Evolutionary conservation across 30 jellyfish, hydroid and myxozoan species (phyloP).

Genomic region (Aurelia coerulea): DNA sequence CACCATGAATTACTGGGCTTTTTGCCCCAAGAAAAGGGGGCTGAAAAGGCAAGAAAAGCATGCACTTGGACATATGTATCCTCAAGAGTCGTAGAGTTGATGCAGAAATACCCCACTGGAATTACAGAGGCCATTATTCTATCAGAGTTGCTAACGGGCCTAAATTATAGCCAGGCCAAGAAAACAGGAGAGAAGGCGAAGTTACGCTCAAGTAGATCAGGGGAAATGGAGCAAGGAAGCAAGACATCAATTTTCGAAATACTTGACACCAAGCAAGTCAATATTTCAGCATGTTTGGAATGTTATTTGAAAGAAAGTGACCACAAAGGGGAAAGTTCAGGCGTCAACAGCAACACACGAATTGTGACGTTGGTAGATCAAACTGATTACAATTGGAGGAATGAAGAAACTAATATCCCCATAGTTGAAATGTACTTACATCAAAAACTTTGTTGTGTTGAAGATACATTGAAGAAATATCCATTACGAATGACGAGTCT

Average conservation of each 20-base stretch:
- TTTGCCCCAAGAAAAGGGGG: background rate
- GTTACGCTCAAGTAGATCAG: background rate
- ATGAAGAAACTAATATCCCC: background rate
- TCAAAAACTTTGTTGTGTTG: constrained; percentile 39
- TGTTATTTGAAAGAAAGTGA: background rate
- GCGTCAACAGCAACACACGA: background rate
- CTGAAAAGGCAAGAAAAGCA: background rate
- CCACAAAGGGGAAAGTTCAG: background rate
- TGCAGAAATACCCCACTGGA: constrained; percentile 48
- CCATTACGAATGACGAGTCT: constrained; percentile 51
- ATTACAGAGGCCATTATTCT: constrained; percentile 30
- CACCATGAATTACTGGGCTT: background rate
- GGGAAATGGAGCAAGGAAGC: background rate
- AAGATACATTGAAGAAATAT: constrained; percentile 9
- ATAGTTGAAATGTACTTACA: constrained; percentile 62
- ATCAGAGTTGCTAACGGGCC: constrained; percentile 38
- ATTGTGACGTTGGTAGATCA: constrained; percentile 18
- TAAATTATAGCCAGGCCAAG: background rate
- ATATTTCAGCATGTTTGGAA: constrained; percentile 6
- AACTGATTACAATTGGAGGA: background rate
- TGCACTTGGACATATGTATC: constrained; percentile 37
- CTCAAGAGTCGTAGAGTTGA: background rate
- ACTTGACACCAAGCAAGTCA: constrained; percentile 44
- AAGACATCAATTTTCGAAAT: constrained; percentile 20
- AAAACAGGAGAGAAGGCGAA: background rate